These are phyloP conservation scores for Pycnonotus jocosus DNA, from an alignment of 2,113 vertebrate genomes.

Conservation along the genomic window DNA sequence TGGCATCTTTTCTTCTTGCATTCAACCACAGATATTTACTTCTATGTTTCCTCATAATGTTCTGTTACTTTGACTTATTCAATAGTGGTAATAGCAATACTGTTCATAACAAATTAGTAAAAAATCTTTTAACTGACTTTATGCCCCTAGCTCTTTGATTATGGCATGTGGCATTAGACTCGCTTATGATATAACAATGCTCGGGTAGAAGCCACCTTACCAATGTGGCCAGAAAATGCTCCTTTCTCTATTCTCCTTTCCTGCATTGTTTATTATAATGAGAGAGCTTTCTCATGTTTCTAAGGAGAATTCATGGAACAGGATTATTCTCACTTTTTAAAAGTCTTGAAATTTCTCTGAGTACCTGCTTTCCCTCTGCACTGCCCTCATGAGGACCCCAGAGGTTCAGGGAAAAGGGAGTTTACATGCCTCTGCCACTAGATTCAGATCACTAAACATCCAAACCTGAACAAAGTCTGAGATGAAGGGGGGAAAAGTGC, in stretches of 20 bases:
- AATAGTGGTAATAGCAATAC: background rate
- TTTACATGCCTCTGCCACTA: background rate
- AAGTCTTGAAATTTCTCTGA: background rate
- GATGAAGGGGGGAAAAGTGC: background rate
- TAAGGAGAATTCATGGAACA: background rate
- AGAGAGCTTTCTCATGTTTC: background rate
- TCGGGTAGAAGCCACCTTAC: background rate
- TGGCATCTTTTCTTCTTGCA: background rate
- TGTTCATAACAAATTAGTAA: background rate
- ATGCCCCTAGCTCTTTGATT: background rate
- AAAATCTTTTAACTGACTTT: background rate
- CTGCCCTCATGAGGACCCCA: rapidly evolving
- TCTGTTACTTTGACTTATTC: background rate
- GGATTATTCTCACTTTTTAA: background rate
- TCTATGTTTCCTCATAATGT: background rate
- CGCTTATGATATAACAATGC: background rate
- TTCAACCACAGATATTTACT: background rate
- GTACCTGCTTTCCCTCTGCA: background rate
- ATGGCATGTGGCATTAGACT: background rate
- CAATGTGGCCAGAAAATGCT: background rate
- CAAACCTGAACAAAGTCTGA: background rate
- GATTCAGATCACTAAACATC: background rate
- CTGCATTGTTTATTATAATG: background rate
- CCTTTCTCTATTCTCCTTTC: background rate
- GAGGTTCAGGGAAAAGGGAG: background rate